Percentiles rank a stretch among this genome's conserved stretches.
These are phyloP conservation scores for Pollachius pollachius DNA, from an alignment of 2,113 vertebrate genomes.

Conservation along the genomic window DNA sequence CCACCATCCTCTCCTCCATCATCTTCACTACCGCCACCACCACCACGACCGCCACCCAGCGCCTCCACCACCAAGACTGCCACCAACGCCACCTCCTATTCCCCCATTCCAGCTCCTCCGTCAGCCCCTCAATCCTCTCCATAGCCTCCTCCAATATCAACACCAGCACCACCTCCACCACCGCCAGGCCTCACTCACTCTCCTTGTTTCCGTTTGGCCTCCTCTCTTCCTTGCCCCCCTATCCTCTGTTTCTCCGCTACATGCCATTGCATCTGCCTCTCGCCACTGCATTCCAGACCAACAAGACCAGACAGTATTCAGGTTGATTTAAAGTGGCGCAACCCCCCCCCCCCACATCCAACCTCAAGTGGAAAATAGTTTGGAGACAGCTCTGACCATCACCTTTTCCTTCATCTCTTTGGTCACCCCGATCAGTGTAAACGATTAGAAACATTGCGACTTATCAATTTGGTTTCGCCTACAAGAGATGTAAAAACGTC, in stretches of 20 bases:
- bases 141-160: too few species aligned
- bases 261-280: slow-evolving; percentile 48
- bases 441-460: too few species aligned
- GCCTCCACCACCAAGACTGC: too few species aligned
- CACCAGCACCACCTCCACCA: not conserved
- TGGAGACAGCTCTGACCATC: slow-evolving; percentile 39
- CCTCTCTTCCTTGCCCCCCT: slow-evolving; percentile 2
- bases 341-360: not conserved
- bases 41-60: too few species aligned
- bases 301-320: slow-evolving; percentile 63
- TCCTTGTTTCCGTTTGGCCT: not conserved
- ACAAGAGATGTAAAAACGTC: too few species aligned
- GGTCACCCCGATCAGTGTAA: too few species aligned
- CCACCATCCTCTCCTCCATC: too few species aligned
- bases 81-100: too few species aligned
- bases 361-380: slow-evolving; percentile 40
- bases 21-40: too few species aligned
- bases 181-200: not conserved
- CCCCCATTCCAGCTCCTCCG: not conserved
- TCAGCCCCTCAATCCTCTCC: not conserved
- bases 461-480: too few species aligned
- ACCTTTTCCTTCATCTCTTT: not conserved
- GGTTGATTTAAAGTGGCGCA: slow-evolving; percentile 42
- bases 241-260: slow-evolving; percentile 1
- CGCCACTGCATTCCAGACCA: slow-evolving; percentile 52